Base-by-base conservation (phyloP, 30 jellyfish, hydroid and myxozoan genomes). In the Aurelia sp. region DNA sequence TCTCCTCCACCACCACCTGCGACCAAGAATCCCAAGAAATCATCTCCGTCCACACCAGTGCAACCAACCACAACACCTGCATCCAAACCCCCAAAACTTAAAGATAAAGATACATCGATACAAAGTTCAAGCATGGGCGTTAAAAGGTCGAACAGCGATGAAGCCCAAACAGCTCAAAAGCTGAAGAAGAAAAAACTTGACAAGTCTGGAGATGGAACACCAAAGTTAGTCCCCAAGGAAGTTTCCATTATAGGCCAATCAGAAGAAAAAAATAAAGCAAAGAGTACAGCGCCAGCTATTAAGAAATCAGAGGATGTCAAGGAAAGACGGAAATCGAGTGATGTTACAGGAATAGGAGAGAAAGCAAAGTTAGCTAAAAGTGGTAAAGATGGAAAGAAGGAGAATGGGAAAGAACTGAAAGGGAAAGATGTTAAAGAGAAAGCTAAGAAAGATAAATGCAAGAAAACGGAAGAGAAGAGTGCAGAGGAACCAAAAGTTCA, bases 141-240 rank as follows among this genome's bases (percentile, higher is more conserved):
- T 33, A 93, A 93, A 74, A 65, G 96, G 48, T 22, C 97, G 5
- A 68, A 55, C 63, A 67, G 72, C 17, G 99, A 95, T 4, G 97
- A 90, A 74, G 68, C 78, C 10, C 75, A 67, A 6, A 8, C 58
- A 1, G 6, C 90, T 15, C 93, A 72, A 33, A 95, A 95, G 67
- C 53, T 89, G 35, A 95, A 95, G 72, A 95, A 95, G 92, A 95
- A 95, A 71, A 89, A 86, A 64, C 51, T 74, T 17, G 97, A 95
- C 9, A 90, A 85, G 22, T 53, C 85, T 10, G 47, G 65, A 7
- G 94, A 84, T 44, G 67, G 89, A 15, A 63, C 64, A n/a, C 33
- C 85, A 33, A 87, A 80, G 48, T 6, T 89, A 31, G 35, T 68
- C 30, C 88, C 90, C n/a, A 81, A 85, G 55, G 97, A 89, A 38